These are phyloP conservation scores for Nettapus auritus DNA, from an alignment of 2,113 vertebrate genomes.

Conservation along the genomic window DNA sequence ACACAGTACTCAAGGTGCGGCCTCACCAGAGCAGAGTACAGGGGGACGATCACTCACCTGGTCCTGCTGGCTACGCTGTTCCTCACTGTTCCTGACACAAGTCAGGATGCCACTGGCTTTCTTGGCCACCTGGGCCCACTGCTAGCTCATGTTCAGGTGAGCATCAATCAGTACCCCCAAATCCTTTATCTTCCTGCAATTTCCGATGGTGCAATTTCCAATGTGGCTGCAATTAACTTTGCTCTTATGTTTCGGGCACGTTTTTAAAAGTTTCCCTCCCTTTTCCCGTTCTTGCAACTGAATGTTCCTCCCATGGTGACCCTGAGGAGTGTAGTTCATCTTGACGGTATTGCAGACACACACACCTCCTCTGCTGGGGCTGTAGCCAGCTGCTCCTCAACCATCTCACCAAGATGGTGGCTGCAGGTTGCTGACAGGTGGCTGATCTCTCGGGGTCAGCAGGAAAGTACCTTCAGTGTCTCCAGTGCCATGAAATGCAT, in stretches of 20 bases:
- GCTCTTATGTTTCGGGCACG: neutral
- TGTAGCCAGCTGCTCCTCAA: neutral
- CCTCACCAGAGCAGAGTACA: too few species aligned
- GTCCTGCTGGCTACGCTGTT: too few species aligned
- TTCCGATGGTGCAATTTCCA: neutral
- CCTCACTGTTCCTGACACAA: too few species aligned
- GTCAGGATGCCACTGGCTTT: too few species aligned
- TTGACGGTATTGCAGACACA: too few species aligned
- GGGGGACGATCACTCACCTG: too few species aligned
- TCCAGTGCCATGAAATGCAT: neutral
- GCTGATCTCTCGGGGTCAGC: neutral
- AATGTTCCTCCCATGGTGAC: neutral
- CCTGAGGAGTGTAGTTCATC: fast-evolving
- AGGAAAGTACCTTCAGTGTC: neutral
- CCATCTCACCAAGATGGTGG: neutral
- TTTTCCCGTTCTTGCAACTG: neutral
- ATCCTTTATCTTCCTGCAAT: neutral
- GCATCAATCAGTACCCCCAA: too few species aligned
- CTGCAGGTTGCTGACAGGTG: neutral
- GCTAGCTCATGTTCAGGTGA: too few species aligned
- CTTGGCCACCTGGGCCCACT: too few species aligned
- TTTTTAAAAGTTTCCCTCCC: neutral
- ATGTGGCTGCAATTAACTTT: neutral
- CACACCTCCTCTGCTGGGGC: fast-evolving
- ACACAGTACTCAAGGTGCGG: too few species aligned